Evolutionary conservation across 1,140 invertebrate species (phyloP).

Genomic region (Trachelipus rathkii): DNA sequence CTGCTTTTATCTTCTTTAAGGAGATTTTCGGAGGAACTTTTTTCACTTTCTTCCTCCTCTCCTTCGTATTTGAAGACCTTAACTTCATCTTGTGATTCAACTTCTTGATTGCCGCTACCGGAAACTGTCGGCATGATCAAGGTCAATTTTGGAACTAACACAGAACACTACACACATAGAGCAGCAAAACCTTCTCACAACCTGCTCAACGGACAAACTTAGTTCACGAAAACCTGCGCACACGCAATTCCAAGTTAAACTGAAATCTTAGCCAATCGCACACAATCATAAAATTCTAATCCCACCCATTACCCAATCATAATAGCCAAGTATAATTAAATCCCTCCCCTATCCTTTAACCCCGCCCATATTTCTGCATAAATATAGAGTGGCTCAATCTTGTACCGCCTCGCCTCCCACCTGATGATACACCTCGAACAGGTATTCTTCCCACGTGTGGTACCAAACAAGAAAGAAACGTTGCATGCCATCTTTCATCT

Average conservation of each 20-base stretch:
- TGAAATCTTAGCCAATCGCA: constrained; percentile 4
- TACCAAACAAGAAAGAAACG: background rate
- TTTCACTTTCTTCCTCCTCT: constrained; percentile 45
- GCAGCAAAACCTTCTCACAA: constrained; percentile 6
- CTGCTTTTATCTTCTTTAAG: constrained; percentile 45
- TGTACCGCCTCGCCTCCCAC: background rate
- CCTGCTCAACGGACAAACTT: constrained; percentile 2
- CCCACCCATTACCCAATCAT: background rate
- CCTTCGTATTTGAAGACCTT: constrained; percentile 46
- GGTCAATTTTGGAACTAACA: constrained; percentile 12
- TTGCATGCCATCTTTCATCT: background rate
- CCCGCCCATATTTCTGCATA: background rate
- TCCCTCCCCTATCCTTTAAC: background rate
- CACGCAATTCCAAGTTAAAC: constrained; percentile 2
- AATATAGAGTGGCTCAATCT: background rate
- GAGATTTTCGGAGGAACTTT: constrained; percentile 44
- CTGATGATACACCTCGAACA: background rate
- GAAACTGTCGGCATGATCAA: constrained; percentile 44
- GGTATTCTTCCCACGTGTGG: constrained; percentile 5
- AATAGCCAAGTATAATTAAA: background rate
- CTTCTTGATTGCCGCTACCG: constrained; percentile 44
- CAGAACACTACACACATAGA: constrained; percentile 6
- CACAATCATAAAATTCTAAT: background rate
- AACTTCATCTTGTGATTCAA: constrained; percentile 45
- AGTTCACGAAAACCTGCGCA: constrained; percentile 7